Evolutionary conservation across 2,113 vertebrate species (phyloP).

Genomic region (Rallus limicola): DNA sequence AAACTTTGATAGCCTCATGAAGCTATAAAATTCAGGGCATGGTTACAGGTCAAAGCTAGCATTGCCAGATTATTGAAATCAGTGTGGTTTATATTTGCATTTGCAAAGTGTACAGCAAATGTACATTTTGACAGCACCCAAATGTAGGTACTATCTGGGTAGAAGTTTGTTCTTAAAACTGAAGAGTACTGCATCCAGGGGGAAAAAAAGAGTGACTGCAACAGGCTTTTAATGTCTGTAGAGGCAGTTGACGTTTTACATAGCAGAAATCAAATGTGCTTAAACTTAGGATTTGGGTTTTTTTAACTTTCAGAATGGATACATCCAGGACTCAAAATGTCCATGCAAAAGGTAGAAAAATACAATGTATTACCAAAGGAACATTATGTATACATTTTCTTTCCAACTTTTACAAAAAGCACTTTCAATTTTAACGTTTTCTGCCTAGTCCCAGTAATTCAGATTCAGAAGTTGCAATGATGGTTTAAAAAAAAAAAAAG

Average conservation of each 20-base stretch:
- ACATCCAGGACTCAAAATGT: not conserved
- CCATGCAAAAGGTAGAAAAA: not conserved
- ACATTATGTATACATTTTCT: not conserved
- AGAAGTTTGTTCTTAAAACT: conserved; percentile 23
- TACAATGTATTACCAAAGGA: not conserved
- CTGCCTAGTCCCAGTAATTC: not conserved
- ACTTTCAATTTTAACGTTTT: not conserved
- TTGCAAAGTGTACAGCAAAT: not conserved
- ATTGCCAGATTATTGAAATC: not conserved
- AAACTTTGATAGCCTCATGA: not conserved
- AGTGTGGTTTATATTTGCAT: not conserved
- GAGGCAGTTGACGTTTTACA: not conserved
- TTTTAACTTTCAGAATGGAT: not conserved
- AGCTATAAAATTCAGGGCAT: not conserved
- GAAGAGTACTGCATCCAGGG: not conserved
- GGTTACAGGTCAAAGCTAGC: not conserved
- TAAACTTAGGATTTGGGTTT: not conserved
- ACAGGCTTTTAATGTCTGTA: not conserved
- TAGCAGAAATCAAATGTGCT: not conserved
- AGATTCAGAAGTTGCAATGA: not conserved
- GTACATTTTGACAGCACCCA: not conserved
- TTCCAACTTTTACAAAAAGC: not conserved
- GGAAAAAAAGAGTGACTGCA: not conserved
- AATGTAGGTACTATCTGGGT: not conserved
- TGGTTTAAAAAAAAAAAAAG: not conserved